These are phyloP conservation scores for Buteo buteo DNA, from an alignment of 2,113 vertebrate genomes.

Conservation along the genomic window DNA sequence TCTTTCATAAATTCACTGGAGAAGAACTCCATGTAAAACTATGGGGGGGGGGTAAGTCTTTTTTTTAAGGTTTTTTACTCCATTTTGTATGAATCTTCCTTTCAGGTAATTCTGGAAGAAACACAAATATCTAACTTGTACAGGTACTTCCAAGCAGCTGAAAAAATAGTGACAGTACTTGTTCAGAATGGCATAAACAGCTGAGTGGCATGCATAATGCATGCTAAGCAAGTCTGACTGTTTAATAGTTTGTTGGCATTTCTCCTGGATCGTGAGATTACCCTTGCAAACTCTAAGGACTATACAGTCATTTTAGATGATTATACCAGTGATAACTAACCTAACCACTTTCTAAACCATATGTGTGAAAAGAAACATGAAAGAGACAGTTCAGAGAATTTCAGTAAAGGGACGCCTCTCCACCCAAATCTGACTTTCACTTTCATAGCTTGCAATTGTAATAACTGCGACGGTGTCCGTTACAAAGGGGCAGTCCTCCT, in stretches of 20 bases:
- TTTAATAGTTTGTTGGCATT: not conserved
- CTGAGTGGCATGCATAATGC: not conserved
- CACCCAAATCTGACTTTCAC: not conserved
- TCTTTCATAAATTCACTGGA: not conserved
- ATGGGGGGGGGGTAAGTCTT: rapidly evolving
- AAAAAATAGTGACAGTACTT: not conserved
- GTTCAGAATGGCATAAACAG: not conserved
- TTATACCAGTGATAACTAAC: not conserved
- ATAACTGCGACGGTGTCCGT: not conserved
- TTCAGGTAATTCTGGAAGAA: constrained; percentile 7
- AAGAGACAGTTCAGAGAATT: not conserved
- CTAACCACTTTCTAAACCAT: not conserved
- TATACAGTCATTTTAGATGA: not conserved
- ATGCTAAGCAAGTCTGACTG: not conserved
- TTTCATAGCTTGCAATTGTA: not conserved
- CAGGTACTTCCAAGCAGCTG: not conserved
- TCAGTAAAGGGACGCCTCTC: not conserved
- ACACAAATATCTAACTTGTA: not conserved
- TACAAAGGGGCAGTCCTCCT: not conserved
- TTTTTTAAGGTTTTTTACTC: too few relatives aligned
- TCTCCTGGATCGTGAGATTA: not conserved
- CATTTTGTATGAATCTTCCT: not conserved
- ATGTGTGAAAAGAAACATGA: not conserved
- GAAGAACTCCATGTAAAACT: not conserved
- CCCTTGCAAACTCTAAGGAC: not conserved